Percentiles rank a stretch among this genome's conserved stretches.
Evolutionary conservation across 2,113 vertebrate species (phyloP).

Genomic region (Eublepharis macularius): DNA sequence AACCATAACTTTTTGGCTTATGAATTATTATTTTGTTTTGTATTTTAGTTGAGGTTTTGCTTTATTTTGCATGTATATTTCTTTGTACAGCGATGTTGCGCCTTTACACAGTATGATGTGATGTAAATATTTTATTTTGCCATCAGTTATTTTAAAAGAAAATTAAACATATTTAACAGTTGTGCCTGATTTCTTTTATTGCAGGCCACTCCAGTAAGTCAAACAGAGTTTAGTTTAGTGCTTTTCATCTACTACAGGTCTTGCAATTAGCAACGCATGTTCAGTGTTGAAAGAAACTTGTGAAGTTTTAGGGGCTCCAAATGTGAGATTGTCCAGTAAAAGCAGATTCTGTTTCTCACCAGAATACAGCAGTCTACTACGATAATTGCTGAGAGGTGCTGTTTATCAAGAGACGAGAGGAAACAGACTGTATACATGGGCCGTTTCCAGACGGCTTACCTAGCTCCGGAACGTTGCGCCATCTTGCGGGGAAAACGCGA

Average conservation of each 20-base stretch:
- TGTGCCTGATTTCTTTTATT: constrained; percentile 77
- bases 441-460: too few species aligned
- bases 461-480: too few species aligned
- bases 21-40: constrained; percentile 81
- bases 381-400: background rate
- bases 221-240: background rate
- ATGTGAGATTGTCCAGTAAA: too few species aligned
- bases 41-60: constrained; percentile 85
- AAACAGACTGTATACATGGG: background rate
- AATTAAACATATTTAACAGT: constrained; percentile 91
- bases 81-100: constrained; percentile 92
- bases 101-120: constrained; percentile 91
- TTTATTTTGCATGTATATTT: constrained; percentile 98
- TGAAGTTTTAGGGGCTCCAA: constrained; percentile 3
- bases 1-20: constrained; percentile 79
- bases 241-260: background rate
- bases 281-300: constrained; percentile 47
- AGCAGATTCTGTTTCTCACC: background rate
- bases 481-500: too few species aligned
- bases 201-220: constrained; percentile 34
- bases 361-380: too few species aligned
- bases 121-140: constrained; percentile 98
- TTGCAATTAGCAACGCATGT: background rate
- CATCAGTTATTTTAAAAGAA: constrained; percentile 90
- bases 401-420: background rate